phyloP scores from a whole-genome alignment of 1,140 invertebrate species.

The Bombus haemorrhoidalis region DNA sequence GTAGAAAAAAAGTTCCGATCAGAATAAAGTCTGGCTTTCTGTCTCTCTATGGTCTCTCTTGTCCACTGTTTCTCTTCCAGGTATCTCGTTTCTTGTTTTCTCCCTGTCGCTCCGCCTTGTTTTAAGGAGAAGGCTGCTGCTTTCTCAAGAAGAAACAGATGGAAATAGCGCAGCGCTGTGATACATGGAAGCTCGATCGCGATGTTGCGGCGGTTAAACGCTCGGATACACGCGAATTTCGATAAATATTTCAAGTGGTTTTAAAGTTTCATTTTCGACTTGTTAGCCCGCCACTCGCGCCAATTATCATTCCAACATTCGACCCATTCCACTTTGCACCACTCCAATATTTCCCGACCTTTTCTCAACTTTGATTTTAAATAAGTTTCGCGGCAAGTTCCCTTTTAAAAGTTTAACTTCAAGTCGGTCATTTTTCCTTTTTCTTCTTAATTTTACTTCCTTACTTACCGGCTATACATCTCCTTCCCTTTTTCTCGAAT shows the following conservation, averaged over 20 bases:
- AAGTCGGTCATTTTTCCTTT: background rate
- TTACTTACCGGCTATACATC: background rate
- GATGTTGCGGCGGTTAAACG: background rate
- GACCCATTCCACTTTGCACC: background rate
- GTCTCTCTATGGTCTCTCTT: background rate
- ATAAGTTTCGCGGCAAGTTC: background rate
- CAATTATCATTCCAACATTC: background rate
- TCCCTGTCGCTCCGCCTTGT: background rate
- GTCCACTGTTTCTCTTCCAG: background rate
- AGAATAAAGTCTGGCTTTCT: background rate
- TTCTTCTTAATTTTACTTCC: background rate
- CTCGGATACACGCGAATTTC: background rate
- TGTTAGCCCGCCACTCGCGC: no score
- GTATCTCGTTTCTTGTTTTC: background rate
- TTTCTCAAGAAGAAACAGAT: background rate
- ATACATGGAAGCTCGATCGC: background rate
- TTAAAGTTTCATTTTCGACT: constrained; percentile 1
- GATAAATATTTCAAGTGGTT: constrained; percentile 21
- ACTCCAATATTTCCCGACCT: background rate
- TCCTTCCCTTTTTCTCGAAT: background rate
- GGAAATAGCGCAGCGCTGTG: background rate
- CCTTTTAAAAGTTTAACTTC: background rate
- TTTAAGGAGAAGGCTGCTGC: background rate
- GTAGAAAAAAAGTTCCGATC: background rate
- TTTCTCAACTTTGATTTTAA: background rate